phyloP scores from a whole-genome alignment of 2,797 vertebrate species.

The Tarsius wallacei region DNA sequence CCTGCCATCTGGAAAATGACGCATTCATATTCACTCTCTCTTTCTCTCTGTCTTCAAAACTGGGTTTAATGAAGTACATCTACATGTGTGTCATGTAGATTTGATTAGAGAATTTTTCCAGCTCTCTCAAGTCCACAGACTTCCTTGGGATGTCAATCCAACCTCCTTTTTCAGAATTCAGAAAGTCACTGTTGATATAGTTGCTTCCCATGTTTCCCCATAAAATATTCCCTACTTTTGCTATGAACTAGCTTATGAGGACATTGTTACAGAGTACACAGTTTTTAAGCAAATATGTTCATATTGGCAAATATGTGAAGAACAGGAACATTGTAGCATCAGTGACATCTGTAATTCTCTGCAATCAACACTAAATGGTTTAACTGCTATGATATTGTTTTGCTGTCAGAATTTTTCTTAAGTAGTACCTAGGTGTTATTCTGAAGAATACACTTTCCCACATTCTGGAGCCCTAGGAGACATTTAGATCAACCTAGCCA shows the following conservation, averaged over 20 bases:
- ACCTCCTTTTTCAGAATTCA: neutral
- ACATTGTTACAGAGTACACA: neutral
- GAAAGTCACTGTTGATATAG: neutral
- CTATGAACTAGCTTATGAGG: neutral
- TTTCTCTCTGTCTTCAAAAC: neutral
- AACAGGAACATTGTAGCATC: neutral
- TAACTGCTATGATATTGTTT: neutral
- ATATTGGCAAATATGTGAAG: neutral
- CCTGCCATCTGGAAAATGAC: neutral
- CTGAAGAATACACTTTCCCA: neutral
- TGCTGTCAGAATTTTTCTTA: neutral
- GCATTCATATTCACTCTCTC: too few species aligned
- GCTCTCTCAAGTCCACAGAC: neutral
- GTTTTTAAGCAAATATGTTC: neutral
- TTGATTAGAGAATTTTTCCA: neutral
- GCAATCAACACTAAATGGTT: neutral
- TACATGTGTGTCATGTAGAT: neutral
- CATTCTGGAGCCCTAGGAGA: neutral
- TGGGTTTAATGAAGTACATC: neutral
- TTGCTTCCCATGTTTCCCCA: neutral
- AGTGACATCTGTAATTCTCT: neutral
- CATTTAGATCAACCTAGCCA: neutral
- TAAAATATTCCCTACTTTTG: neutral
- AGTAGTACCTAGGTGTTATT: conserved; percentile 27
- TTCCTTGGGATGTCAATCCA: neutral